Conservation (phyloP, 2,888 invertebrate genomes). For the Bugulina stolonifera region DNA sequence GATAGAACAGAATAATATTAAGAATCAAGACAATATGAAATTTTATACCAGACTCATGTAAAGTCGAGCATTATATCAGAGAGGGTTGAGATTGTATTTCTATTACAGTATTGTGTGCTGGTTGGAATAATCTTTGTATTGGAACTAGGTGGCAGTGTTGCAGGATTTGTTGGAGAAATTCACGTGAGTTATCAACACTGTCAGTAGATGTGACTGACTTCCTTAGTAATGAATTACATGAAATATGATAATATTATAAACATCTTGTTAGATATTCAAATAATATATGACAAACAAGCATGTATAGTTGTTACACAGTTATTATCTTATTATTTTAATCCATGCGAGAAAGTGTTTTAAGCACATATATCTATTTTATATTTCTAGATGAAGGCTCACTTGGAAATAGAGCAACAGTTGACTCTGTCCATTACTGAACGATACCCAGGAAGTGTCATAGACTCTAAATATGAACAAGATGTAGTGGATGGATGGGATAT, state of each 20-base stretch:
- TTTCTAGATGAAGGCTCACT: not conserved
- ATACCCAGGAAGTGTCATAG: not conserved
- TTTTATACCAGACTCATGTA: no score
- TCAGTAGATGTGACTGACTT: no score
- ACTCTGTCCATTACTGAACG: constrained; percentile 8
- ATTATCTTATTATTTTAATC: no score
- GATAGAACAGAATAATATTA: no score
- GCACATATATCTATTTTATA: not conserved
- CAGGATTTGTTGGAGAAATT: constrained; percentile 71
- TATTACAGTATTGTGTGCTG: constrained; percentile 70
- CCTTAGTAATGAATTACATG: no score
- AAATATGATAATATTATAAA: no score
- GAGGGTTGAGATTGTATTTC: no score
- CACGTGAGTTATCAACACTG: constrained; percentile 56
- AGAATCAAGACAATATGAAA: constrained; percentile 30
- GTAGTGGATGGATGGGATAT: constrained; percentile 23
- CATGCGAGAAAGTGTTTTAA: no score
- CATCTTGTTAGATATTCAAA: no score
- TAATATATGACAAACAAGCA: no score
- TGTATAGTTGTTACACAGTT: no score
- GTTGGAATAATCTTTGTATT: constrained; percentile 70
- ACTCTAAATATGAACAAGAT: not conserved
- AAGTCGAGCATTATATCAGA: no score
- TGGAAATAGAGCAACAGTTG: not conserved
- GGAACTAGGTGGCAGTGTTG: constrained; percentile 69